Conservation (phyloP, 1,140 invertebrate species). For the Metaphire vulgaris region DNA sequence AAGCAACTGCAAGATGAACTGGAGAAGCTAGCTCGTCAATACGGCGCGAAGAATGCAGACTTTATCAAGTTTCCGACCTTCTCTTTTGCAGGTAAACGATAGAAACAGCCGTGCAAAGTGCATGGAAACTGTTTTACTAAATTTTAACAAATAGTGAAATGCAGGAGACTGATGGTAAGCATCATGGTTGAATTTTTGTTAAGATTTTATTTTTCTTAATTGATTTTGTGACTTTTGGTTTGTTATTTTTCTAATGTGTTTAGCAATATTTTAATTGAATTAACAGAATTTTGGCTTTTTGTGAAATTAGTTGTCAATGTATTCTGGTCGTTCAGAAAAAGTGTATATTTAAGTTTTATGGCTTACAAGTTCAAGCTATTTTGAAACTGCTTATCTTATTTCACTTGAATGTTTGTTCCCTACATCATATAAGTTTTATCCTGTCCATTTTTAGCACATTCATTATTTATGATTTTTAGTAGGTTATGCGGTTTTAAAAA, state of each 20-base stretch:
- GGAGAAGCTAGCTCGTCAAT: constrained; percentile 70
- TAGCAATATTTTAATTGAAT: not conserved
- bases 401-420: too few relatives aligned
- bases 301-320: too few relatives aligned
- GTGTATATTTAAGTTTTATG: too few relatives aligned
- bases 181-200: not conserved
- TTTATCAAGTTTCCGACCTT: constrained; percentile 82
- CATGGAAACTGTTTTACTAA: not conserved
- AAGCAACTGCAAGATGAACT: constrained; percentile 68
- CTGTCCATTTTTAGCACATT: not conserved
- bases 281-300: too few relatives aligned
- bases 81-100: constrained; percentile 61
- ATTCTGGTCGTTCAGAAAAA: too few relatives aligned
- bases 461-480: not conserved
- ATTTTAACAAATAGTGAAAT: not conserved
- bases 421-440: too few relatives aligned
- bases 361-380: too few relatives aligned
- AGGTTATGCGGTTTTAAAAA: not conserved
- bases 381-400: too few relatives aligned
- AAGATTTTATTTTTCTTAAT: constrained; percentile 1
- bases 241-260: not conserved
- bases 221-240: not conserved
- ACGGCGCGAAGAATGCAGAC: constrained; percentile 69
- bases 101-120: too few relatives aligned
- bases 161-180: not conserved